phyloP scores from a whole-genome alignment of 1,140 invertebrate species.

The Gerris buenoi region DNA sequence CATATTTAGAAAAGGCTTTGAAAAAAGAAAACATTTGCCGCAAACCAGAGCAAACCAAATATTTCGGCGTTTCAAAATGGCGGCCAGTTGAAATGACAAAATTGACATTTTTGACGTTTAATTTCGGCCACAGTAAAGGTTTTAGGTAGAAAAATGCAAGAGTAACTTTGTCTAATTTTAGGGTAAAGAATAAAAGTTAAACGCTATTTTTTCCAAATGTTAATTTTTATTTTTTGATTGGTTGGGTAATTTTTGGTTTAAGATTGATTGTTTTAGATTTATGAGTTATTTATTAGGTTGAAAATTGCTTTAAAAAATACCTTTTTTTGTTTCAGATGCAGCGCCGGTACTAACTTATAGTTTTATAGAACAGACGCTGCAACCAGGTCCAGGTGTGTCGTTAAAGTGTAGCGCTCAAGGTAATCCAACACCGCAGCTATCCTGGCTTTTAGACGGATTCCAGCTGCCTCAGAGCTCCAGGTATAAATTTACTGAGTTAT shows the following conservation, averaged over 20 bases:
- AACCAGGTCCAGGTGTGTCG: conserved; percentile 67
- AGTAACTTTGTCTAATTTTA: neutral
- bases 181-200: too few species aligned
- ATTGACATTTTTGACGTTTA: too few species aligned
- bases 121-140: too few species aligned
- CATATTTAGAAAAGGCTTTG: too few species aligned
- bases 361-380: conserved; percentile 68
- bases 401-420: conserved; percentile 72
- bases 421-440: conserved; percentile 67
- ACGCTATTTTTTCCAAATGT: too few species aligned
- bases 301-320: neutral
- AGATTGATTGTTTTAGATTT: neutral
- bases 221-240: neutral
- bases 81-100: too few species aligned
- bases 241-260: neutral
- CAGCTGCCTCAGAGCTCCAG: conserved; percentile 52
- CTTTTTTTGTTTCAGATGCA: conserved; percentile 45
- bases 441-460: conserved; percentile 67
- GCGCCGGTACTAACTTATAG: conserved; percentile 62
- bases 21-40: too few species aligned
- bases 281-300: neutral
- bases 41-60: too few species aligned
- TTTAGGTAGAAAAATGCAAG: neutral
- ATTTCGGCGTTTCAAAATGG: too few species aligned
- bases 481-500: too few species aligned